Conservation (phyloP, 1,140 invertebrate species). For the Drosophila nigromelanica region DNA sequence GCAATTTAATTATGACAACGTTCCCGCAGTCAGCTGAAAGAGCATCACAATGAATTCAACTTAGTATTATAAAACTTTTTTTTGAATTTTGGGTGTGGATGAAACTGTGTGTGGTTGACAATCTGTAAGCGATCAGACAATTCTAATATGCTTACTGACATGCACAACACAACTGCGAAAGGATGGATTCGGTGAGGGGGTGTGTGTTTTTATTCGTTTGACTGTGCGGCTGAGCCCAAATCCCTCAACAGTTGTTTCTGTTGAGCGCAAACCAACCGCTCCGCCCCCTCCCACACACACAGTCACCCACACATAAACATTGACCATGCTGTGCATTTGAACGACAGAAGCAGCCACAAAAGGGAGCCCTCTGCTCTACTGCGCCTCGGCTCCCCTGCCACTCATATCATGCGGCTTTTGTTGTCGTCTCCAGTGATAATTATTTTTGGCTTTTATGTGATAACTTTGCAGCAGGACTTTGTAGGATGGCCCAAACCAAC, state of each 20-base stretch:
- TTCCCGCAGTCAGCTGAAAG: slow-evolving; percentile 28
- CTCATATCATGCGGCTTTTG: slow-evolving; percentile 49
- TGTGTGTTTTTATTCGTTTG: not conserved
- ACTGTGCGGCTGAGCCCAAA: slow-evolving; percentile 32
- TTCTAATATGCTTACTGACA: slow-evolving; percentile 76
- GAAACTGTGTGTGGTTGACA: slow-evolving; percentile 38
- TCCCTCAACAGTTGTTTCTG: slow-evolving; percentile 25
- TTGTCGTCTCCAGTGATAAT: slow-evolving; percentile 76
- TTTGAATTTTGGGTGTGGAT: slow-evolving; percentile 33
- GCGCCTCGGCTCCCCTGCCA: not conserved
- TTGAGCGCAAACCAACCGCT: slow-evolving; percentile 1
- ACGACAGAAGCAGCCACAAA: slow-evolving; percentile 45
- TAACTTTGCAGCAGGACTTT: slow-evolving; percentile 62
- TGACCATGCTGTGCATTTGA: slow-evolving; percentile 58
- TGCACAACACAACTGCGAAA: slow-evolving; percentile 25
- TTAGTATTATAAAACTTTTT: slow-evolving; percentile 62
- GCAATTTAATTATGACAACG: slow-evolving; percentile 73
- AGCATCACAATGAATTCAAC: slow-evolving; percentile 58
- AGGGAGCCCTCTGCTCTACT: not conserved
- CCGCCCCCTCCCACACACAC: slow-evolving; percentile 4
- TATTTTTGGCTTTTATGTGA: slow-evolving; percentile 82
- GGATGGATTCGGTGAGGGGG: not conserved
- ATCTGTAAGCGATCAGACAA: slow-evolving; percentile 76
- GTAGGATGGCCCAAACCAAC: slow-evolving; percentile 12
- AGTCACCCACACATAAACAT: slow-evolving; percentile 14